Evolutionary conservation across 1,140 invertebrate species (phyloP), one percentile per base, ranked within the genome.

Genomic region (Ooceraea biroi): DNA sequence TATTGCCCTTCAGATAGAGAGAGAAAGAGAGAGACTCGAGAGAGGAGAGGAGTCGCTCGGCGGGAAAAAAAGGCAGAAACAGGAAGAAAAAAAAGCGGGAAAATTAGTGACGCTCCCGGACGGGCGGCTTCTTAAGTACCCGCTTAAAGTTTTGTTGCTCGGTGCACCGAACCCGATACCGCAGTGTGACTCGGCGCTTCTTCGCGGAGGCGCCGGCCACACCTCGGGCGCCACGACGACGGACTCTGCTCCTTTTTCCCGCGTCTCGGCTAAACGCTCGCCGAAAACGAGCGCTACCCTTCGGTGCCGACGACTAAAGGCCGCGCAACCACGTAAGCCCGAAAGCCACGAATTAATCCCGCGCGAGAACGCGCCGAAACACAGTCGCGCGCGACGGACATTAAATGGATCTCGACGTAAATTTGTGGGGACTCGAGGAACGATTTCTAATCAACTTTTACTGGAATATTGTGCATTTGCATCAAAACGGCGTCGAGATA

Each of bases 141-240:
- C 90, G 90, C 88, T 92, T 91, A 91, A 80, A 89, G 68, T 91
- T 91, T 91, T 87, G 83, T 91, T 91, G 85, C 66, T 88, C 76
- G 36, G 57, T 69, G 48, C 61, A 73, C 66, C 36, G 36, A 27
- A 30, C 77, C 65, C 82, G 65, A 69, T 46, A 7, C 36, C 7
- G 76, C 80, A 69, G 30, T 60, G 74, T 89, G 90, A 90, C 89
- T 89, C 44, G 76, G 83, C 85, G 83, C 63, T 69, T 89, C 89
- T 86, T 89, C 88, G 87, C 82, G 82, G 66, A 85, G 88, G 89
- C 91, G 91, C 90, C 91, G 85, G 84, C 90, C 90, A 92, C 91
- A 92, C 91, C 92, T 90, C 84, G 91, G 92, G 92, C 92, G 92
- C 91, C 91, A 89, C 89, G 77, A 22, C 84, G 92, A 88, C 91